Base-by-base conservation (phyloP, 2,888 invertebrate genomes). In the Ennomos quercinarius region DNA sequence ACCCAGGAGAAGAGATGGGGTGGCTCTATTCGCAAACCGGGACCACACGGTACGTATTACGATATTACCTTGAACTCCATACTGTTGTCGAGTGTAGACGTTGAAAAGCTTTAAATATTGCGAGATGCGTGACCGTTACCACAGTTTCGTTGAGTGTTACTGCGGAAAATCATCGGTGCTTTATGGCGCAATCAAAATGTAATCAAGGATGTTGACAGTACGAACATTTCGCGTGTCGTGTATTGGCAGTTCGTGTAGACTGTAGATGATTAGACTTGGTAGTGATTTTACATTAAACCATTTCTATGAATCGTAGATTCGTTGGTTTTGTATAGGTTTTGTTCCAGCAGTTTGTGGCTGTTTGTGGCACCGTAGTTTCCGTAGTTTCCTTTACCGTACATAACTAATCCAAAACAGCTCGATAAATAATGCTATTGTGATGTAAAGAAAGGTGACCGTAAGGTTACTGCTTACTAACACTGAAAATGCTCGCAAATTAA, bases 71-170 rank as follows among this genome's bases (percentile, higher is more conserved):
- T 1, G 6, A 6, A 27, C 5, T 27, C 47, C 48, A 34, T 49
- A 54, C 58, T 12, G 41, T 41, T 39, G 11, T 45, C 8, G 17
- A 45, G 1, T 5, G 11, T 41, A 12, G 34, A 36, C 17, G 17
- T 10, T n/a, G 12, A 40, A 55, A 27, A 50, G 49, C 50, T 34
- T 64, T 62, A 64, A 53, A 67, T 64, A 69, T 74, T 70, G 68
- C 64, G 67, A 73, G 67, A 68, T 66, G 66, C 71, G 73, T 76
- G 78, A 78, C 70, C 61, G 43, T 55, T 42, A 48, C 63, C 64
- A 63, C 60, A 65, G 64, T 11, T 51, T 47, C 48, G 8, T 44
- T 8, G 38, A 17, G 10, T 58, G 56, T 48, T 57, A 49, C 40
- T 57, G 50, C 50, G 45, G 55, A 48, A 62, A 61, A 64, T 57